Percentiles rank a stretch among this genome's conserved stretches.
phyloP scores from a whole-genome alignment of 2,888 invertebrate species.

The Tortrix viridana region DNA sequence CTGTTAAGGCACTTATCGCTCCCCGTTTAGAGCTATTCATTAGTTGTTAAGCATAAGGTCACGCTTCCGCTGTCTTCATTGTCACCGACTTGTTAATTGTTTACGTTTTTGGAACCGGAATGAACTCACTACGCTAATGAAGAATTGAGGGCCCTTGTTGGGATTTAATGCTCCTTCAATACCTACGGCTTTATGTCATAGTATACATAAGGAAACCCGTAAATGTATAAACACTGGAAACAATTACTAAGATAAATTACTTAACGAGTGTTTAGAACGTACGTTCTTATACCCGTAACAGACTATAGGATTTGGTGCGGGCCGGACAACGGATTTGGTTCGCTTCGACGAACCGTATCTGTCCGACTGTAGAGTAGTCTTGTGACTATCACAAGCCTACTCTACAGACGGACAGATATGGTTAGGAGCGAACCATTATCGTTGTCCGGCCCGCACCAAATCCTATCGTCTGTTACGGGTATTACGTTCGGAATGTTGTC shows the following conservation, averaged over 20 bases:
- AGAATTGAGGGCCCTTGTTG: constrained; percentile 12
- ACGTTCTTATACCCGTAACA: too few relatives aligned
- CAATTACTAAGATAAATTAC: constrained; percentile 15
- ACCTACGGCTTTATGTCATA: not conserved
- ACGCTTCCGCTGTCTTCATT: constrained; percentile 35
- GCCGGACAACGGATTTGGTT: too few relatives aligned
- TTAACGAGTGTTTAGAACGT: constrained; percentile 39
- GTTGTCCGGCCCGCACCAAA: too few relatives aligned
- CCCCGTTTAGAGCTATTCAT: constrained; percentile 17
- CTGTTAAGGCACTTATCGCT: constrained; percentile 19
- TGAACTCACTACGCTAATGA: constrained; percentile 26
- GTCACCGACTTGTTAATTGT: constrained; percentile 35
- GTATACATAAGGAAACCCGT: not conserved
- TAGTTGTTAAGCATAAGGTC: constrained; percentile 28
- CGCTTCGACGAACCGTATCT: too few relatives aligned
- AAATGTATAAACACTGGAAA: not conserved
- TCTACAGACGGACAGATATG: too few relatives aligned
- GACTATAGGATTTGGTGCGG: too few relatives aligned
- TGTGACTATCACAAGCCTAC: too few relatives aligned
- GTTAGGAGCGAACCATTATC: too few relatives aligned
- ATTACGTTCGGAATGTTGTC: constrained; percentile 49
- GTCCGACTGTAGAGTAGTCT: too few relatives aligned
- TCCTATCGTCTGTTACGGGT: too few relatives aligned
- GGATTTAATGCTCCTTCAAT: not conserved
- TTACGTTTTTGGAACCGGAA: constrained; percentile 36